Percentiles rank a stretch among this genome's conserved stretches.
phyloP scores from a whole-genome alignment of 2,797 vertebrate genomes.

The Coreius guichenoti region DNA sequence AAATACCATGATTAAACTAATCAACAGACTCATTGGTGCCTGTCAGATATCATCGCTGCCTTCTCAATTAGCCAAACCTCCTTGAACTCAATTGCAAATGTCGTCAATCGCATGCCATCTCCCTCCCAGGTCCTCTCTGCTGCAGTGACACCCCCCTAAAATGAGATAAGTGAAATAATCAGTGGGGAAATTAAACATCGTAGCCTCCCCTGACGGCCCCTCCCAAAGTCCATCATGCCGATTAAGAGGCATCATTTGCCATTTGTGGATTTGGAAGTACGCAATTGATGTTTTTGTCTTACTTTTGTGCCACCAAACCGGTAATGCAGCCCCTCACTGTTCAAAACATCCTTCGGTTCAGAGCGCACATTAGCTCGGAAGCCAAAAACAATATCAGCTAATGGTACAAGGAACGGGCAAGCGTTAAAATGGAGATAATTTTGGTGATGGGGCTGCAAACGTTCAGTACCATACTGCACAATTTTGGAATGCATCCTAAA shows the following conservation, averaged over 20 bases:
- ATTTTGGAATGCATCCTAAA: neutral
- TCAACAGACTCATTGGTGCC: conserved; percentile 84
- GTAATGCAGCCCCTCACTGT: conserved; percentile 20
- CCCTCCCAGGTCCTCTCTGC: conserved; percentile 37
- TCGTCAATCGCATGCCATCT: conserved; percentile 58
- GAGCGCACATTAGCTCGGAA: neutral
- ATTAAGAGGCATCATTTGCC: conserved; percentile 71
- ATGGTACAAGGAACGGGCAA: neutral
- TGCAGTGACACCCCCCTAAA: conserved; percentile 44
- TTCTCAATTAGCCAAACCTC: conserved; percentile 84
- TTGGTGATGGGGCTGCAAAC: neutral
- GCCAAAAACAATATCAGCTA: conserved; percentile 15
- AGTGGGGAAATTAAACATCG: conserved; percentile 61
- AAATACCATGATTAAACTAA: conserved; percentile 84
- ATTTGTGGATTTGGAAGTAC: conserved; percentile 52
- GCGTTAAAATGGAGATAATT: conserved; percentile 10
- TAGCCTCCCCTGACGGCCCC: conserved; percentile 55
- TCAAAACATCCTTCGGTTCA: conserved; percentile 34
- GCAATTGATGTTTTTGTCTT: conserved; percentile 3
- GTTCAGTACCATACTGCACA: neutral
- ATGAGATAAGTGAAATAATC: conserved; percentile 64
- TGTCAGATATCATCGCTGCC: conserved; percentile 84
- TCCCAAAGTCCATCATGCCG: conserved; percentile 65
- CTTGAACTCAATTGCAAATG: conserved; percentile 81
- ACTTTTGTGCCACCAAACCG: neutral